Percentiles rank a stretch among this genome's conserved stretches.
These are phyloP conservation scores for Plectropomus leopardus DNA, from an alignment of 2,113 vertebrate species.

Conservation along the genomic window DNA sequence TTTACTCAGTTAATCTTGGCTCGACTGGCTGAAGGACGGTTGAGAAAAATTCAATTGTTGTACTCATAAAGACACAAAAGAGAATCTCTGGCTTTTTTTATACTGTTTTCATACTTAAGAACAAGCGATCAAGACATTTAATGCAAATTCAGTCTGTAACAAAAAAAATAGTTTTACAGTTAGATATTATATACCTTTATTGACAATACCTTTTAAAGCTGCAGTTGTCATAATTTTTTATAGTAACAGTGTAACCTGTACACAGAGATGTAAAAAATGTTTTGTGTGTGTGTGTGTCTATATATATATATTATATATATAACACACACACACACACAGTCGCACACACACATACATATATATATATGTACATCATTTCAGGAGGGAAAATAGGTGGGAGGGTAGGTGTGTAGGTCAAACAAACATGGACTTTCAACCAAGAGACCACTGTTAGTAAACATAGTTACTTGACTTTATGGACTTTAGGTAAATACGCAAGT, in stretches of 20 bases:
- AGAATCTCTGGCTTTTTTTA: conserved; percentile 7
- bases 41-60: conserved; percentile 25
- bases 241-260: neutral
- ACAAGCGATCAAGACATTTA: neutral
- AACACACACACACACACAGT: no score
- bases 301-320: no score
- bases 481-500: no score
- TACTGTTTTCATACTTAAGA: neutral
- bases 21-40: conserved; percentile 20
- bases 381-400: no score
- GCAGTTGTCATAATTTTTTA: neutral
- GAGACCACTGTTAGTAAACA: no score
- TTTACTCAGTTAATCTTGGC: conserved; percentile 27
- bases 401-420: no score
- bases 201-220: neutral
- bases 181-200: neutral
- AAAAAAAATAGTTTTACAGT: neutral
- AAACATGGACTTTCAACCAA: no score
- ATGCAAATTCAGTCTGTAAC: neutral
- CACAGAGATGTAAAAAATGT: neutral
- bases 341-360: no score
- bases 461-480: no score
- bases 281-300: neutral
- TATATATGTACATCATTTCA: no score
- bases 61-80: conserved; percentile 16